These are phyloP conservation scores for Thaumetopoea pityocampa DNA, from an alignment of 1,140 invertebrate genomes.

Conservation along the genomic window DNA sequence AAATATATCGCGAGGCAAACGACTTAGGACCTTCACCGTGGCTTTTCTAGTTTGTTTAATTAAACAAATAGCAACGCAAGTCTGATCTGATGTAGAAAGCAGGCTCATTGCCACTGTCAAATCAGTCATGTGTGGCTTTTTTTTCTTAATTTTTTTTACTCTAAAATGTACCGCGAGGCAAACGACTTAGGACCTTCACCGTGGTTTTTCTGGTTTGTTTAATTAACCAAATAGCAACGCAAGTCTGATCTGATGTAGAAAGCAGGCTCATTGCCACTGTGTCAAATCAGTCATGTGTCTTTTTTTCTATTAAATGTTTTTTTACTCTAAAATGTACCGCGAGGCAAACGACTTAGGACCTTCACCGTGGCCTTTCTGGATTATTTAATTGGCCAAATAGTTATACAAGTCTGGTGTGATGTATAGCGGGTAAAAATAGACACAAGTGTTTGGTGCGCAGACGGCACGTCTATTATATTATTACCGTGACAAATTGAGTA, in stretches of 20 bases:
- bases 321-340: background rate
- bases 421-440: constrained; percentile 44
- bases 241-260: too few relatives aligned
- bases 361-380: constrained; percentile 49
- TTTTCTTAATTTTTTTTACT: background rate
- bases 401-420: constrained; percentile 22
- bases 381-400: constrained; percentile 39
- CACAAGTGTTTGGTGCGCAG: constrained; percentile 43
- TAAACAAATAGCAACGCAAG: constrained; percentile 26
- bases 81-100: too few relatives aligned
- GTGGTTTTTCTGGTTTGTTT: constrained; percentile 46
- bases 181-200: constrained; percentile 38
- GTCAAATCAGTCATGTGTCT: background rate
- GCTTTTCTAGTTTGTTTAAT: constrained; percentile 50
- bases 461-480: constrained; percentile 38
- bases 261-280: too few relatives aligned
- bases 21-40: constrained; percentile 41
- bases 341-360: constrained; percentile 25
- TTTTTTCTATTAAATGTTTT: background rate
- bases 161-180: background rate
- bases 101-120: too few relatives aligned
- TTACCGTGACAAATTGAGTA: constrained; percentile 38
- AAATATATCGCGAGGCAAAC: background rate
- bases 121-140: background rate
- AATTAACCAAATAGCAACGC: constrained; percentile 36